These are phyloP conservation scores for Amblyraja radiata DNA, from an alignment of 2,797 vertebrate species.

Conservation along the genomic window DNA sequence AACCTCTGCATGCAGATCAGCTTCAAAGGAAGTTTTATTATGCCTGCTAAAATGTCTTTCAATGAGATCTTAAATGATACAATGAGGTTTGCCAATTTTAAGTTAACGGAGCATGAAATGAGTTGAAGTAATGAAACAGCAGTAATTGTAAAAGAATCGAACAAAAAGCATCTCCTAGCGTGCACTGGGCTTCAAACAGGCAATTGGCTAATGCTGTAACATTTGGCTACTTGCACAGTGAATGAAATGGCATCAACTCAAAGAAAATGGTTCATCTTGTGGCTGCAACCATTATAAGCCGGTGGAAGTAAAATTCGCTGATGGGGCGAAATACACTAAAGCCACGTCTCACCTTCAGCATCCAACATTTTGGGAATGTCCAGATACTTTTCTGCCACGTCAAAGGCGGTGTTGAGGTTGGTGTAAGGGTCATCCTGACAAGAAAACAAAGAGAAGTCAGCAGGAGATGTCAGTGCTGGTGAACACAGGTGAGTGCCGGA, in stretches of 20 bases:
- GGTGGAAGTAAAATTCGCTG: background rate
- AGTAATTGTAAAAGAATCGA: background rate
- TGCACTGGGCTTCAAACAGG: background rate
- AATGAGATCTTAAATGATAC: background rate
- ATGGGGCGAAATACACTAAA: background rate
- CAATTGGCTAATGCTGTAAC: background rate
- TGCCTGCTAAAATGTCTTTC: background rate
- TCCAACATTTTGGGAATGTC: slow-evolving; percentile 97
- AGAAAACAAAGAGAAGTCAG: background rate
- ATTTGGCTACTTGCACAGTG: background rate
- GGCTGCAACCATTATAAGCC: too few relatives aligned
- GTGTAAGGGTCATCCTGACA: slow-evolving; percentile 83
- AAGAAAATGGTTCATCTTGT: background rate
- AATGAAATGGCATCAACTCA: background rate
- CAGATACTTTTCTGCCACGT: slow-evolving; percentile 86
- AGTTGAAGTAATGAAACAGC: background rate
- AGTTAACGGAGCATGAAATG: background rate
- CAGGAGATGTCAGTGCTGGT: background rate
- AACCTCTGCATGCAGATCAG: background rate
- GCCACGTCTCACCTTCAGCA: slow-evolving; percentile 74
- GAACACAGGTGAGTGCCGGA: too few relatives aligned
- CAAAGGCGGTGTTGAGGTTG: slow-evolving; percentile 89
- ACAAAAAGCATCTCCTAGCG: background rate
- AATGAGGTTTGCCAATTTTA: background rate
- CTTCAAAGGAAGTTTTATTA: background rate